Evolutionary conservation across 2,113 vertebrate genomes (phyloP), one percentile per base, ranked within the genome.

Genomic region (Amphiprion percula): DNA sequence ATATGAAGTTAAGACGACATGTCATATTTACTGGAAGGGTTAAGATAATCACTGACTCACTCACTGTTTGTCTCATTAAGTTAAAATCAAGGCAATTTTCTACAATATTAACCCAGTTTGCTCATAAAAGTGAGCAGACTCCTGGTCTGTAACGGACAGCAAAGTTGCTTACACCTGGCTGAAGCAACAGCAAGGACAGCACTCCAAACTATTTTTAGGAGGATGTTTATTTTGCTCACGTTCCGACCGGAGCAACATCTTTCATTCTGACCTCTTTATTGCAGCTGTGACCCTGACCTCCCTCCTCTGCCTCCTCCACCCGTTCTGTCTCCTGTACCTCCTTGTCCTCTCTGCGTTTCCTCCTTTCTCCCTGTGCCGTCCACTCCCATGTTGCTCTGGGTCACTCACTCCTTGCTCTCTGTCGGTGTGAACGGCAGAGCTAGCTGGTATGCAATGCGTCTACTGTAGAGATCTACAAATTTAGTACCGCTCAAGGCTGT

Each of bases 191-290:
- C 44, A 24, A 4, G 70, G 80, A 88, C 77, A 6, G 84, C 49
- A 75, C 84, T 50, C 14, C 58, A 4, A 64, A 81, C 85, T 93
- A 92, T 91, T 91, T 89, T 89, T 84, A 84, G 90, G 90, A 77
- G 88, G 85, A 72, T 84, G 90, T 91, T 92, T 91, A 70, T 90
- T 85, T 87, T 84, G 58, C 77, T 86, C 64, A 2, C 54, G 17
- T 61, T 54, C 33, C 11, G 56, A 74, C 79, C 68, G 83, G 64
- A 80, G 86, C 90, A 71, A 81, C 91, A 91, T 92, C 87, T 91
- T 87, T 92, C 91, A 84, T 82, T 50, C 67, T 84, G 88, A 88
- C 90, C 91, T 77, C 90, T 87, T 93, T 92, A 90, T 90, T 74
- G 52, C 91, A 91, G 88, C 90, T 92, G 92, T 78, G 90, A 88